Evolutionary conservation across 2,113 vertebrate species (phyloP).

Genomic region (Labrus mixtus): DNA sequence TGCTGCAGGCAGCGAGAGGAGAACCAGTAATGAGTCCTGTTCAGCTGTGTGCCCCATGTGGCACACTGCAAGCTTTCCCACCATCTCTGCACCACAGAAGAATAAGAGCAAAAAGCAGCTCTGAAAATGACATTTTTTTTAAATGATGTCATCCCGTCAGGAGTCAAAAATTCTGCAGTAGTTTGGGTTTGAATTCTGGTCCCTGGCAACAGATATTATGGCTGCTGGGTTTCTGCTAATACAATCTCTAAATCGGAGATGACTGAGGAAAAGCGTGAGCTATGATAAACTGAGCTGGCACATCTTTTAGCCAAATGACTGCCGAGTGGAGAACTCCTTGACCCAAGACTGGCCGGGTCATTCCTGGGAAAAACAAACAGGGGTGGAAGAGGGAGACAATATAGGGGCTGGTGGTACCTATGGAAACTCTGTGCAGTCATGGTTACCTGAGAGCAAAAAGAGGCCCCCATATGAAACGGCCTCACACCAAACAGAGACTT

Average conservation of each 20-base stretch:
- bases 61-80: conserved; percentile 49
- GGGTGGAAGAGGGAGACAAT: conserved; percentile 28
- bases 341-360: conserved; percentile 53
- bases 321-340: conserved; percentile 47
- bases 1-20: conserved; percentile 57
- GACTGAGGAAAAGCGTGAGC: conserved; percentile 50
- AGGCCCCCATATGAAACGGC: conserved; percentile 48
- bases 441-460: conserved; percentile 50
- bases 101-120: conserved; percentile 21
- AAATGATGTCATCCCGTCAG: conserved; percentile 9
- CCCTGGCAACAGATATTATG: conserved; percentile 14
- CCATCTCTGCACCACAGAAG: conserved; percentile 33
- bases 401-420: conserved; percentile 56
- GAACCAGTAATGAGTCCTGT: conserved; percentile 66
- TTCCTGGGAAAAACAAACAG: conserved; percentile 81
- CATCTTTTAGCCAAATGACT: conserved; percentile 18
- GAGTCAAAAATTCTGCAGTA: background rate
- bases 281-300: conserved; percentile 46
- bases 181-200: conserved; percentile 8
- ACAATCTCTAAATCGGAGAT: conserved; percentile 28
- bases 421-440: conserved; percentile 67
- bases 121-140: background rate
- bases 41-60: conserved; percentile 49
- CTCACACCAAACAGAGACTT: conserved; percentile 62
- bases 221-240: conserved; percentile 11